A percentile compares a stretch with the other conserved stretches of the same genome.
Conservation (phyloP, 2,797 vertebrate genomes). For the Sarcophilus harrisii region DNA sequence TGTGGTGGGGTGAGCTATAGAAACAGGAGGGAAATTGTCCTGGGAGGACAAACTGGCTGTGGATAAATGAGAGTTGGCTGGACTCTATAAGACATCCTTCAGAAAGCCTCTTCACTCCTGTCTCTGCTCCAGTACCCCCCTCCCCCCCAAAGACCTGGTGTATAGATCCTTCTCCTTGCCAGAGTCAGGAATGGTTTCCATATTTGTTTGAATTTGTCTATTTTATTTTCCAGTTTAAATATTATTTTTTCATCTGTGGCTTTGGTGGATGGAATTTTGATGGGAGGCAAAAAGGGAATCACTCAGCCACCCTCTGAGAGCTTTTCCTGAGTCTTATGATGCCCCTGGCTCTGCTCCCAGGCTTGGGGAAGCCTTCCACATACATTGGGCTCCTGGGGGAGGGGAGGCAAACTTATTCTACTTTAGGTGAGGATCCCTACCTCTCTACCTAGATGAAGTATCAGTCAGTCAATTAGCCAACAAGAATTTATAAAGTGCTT, state of each 20-base stretch:
- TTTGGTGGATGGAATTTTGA: slow-evolving; percentile 68
- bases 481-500: background rate
- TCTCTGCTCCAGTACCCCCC: background rate
- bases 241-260: slow-evolving; percentile 78
- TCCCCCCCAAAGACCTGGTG: background rate
- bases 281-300: slow-evolving; percentile 74
- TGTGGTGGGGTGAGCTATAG: background rate
- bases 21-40: background rate
- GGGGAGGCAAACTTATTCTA: background rate
- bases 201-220: slow-evolving; percentile 78
- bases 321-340: slow-evolving; percentile 75
- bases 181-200: slow-evolving; percentile 76
- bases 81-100: background rate
- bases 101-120: background rate
- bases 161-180: slow-evolving; percentile 56
- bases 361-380: slow-evolving; percentile 68
- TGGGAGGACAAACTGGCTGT: background rate
- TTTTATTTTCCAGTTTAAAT: slow-evolving; percentile 82
- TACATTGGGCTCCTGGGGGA: background rate
- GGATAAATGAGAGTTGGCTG: background rate
- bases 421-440: background rate
- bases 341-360: slow-evolving; percentile 77
- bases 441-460: background rate
- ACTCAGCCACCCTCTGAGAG: slow-evolving; percentile 70
- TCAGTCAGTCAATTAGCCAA: background rate